Evolutionary conservation across 2,113 vertebrate genomes (phyloP), one percentile per base, ranked within the genome.

Genomic region (Otus sunia): DNA sequence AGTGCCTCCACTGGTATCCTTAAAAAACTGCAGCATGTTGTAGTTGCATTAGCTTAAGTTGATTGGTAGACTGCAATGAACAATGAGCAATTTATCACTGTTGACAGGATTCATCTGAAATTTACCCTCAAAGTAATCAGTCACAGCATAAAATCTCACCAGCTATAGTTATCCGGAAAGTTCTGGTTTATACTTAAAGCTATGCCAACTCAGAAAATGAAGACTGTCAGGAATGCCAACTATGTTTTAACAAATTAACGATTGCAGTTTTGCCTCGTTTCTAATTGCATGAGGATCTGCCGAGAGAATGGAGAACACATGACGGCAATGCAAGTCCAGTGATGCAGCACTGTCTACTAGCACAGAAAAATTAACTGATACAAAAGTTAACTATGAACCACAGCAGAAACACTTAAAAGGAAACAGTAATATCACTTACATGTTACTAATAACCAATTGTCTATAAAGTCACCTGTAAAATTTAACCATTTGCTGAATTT

Each of bases 41-140:
- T 73, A 84, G 29, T 41, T 91, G 45, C 29, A 94, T 83, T 74
- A 94, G 34, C n/a, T 92, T 63, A 89, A 80, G 68, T 71, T 78
- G 68, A 86, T 2, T 77, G 60, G 64, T 86, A 92, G 72, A 86
- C 47, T 63, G 76, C 55, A 86, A 86, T 1, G 2, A 85, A 94
- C 63, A 86, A 76, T 39, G 41, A 86, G n/a, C 53, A 88, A 91
- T 89, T 92, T 79, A 93, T 92, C 78, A 92, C 2, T 53, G 58
- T 12, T 86, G 93, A 92, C 69, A 95, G 83, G 80, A 92, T 71
- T 84, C 1, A 92, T 62, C n/a, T 39, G 86, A 91, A 95, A 90
- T 90, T 75, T 86, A 91, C 64, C 72, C 50, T 91, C n/a, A 53
- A 80, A 84, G 53, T 76, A 82, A 92, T 96, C 63, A 80, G 49